phyloP scores from a whole-genome alignment of 2,888 invertebrate species.

The Priocnemis perturbator region DNA sequence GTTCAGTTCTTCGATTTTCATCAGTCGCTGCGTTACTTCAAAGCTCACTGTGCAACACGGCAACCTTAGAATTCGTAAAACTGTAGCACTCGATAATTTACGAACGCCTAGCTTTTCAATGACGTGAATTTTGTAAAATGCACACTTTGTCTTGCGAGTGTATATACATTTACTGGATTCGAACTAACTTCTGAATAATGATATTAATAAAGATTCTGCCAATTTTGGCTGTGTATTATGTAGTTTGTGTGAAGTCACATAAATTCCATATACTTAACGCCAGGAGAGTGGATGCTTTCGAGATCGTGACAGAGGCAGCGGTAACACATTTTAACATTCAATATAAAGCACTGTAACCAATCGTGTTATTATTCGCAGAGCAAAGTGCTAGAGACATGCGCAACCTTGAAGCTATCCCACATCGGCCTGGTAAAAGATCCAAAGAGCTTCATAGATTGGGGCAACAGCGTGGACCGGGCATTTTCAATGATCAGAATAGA shows the following conservation, averaged over 20 bases:
- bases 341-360: not conserved
- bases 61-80: too few species aligned
- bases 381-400: not conserved
- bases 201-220: not conserved
- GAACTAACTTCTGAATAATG: not conserved
- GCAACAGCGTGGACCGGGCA: not conserved
- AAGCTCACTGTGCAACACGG: too few species aligned
- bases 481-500: not conserved
- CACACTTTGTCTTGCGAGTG: too few species aligned
- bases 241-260: too few species aligned
- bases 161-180: not conserved
- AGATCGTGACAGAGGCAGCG: constrained; percentile 9
- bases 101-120: too few species aligned
- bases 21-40: too few species aligned
- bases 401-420: not conserved
- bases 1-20: too few species aligned
- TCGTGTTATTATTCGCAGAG: not conserved
- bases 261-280: not conserved
- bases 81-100: too few species aligned
- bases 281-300: not conserved
- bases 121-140: too few species aligned
- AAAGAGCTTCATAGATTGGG: not conserved
- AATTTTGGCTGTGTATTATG: not conserved
- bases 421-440: not conserved
- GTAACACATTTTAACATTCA: not conserved